Evolutionary conservation across 1,140 invertebrate genomes (phyloP), one percentile per base, ranked within the genome.

Genomic region (Macrotrachela quadricornifera): DNA sequence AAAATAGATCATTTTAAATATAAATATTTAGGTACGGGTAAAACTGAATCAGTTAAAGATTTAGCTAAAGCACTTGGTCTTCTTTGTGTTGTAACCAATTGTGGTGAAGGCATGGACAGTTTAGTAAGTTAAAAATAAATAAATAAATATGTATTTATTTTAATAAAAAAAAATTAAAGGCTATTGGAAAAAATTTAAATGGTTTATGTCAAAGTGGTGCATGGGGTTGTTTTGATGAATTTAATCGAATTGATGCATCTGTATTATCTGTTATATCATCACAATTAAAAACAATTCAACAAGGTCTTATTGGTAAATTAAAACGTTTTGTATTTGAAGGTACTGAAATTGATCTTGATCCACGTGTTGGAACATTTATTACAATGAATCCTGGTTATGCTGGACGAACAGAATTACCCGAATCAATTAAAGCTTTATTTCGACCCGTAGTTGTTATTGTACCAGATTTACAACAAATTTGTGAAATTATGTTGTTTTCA

Each of bases 371-470:
- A 1, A 80, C 88, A 50, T 91, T 90, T 62, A 85, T 88, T 42
- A 88, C 85, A 10, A 87, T 90, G 83, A 88, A 88, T 73, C 83
- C 83, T 0, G 84, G 83, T 8, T 86, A 88, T 64, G 82, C 83
- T 0, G 83, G 84, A 1, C 75, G 83, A 46, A 87, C 83, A 0
- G 83, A 88, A 62, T 68, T 90, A 36, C 85, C 85, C 0, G 85
- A 88, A 67, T 85, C 83, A 0, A 80, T 91, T 0, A 90, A 90
- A 65, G 80, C 82, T 0, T 66, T 87, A 0, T 91, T 88, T 66
- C 72, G 86, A 30, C 84, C 85, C 0, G 84, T 87, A 1, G 82
- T 85, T 3, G 86, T 84, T 61, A 82, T 85, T 53, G 76, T 83
- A 18, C 85, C 86, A 0, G 84, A 91, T 65, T 71, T 83, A 37